Base-by-base conservation (phyloP, 2,888 invertebrate genomes). In the Chironomus riparius region DNA sequence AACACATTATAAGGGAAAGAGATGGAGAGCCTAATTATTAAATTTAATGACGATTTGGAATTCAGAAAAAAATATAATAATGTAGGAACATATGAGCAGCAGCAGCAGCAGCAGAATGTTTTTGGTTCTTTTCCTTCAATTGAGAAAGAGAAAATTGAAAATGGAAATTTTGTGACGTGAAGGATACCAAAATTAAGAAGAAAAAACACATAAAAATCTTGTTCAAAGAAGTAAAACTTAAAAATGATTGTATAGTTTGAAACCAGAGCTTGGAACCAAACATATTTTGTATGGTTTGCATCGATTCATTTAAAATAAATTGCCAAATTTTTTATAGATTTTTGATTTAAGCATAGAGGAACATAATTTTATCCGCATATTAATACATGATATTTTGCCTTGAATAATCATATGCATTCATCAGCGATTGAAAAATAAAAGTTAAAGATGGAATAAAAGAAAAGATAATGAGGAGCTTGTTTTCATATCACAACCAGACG, bases 11-110 rank as follows among this genome's bases (percentile, higher is more conserved):
- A 56, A 56, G 65, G 21, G 21, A 28, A 38, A 68, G 68, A 47
- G 38, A 68, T 68, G 38, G 15, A 38, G 28, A 47, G 68, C 18
- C 68, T 68, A 68, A 68, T 68, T 68, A 68, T 68, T 68, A 68
- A 68, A 68, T 38, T 38, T 68, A 68, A 68, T 68, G 47, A 68
- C 68, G 47, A 68, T 38, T 15, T 47, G 38, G 15, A 56, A 68
- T 15, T 28, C 5, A 68, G 28, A 68, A 47, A 68, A 24, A 65
- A 65, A 65, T n/a, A n/a, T 38, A 68, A 68, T 68, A 18, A 68
- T 68, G 68, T 28, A 68, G 21, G 12, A 65, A 65, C 65, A 65
- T 65, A 65, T 65, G 65, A 65, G 65, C 21, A 65, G 12, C 21
- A 65, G 65, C 21, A 65, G 12, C 21, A 65, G 56, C 56, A 56